A percentile compares a stretch with the other conserved stretches of the same genome.
These are phyloP conservation scores for Drosophila dives DNA, from an alignment of 2,888 invertebrate species.

Conservation along the genomic window DNA sequence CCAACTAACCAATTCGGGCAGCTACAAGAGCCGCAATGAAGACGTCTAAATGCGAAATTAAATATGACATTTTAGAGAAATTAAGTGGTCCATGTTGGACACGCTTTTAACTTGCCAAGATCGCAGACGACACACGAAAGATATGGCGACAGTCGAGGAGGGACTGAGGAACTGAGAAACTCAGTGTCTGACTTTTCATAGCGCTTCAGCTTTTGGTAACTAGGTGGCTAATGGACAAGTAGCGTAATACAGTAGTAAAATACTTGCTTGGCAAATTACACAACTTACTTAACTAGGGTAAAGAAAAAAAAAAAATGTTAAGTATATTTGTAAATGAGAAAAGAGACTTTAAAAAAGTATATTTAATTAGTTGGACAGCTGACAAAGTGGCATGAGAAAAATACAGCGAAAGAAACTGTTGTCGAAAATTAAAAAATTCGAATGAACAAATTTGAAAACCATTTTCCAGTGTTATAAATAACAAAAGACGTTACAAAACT, in stretches of 20 bases:
- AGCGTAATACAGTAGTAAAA: conserved; percentile 42
- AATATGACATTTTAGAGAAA: conserved; percentile 74
- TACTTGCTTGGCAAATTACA: conserved; percentile 40
- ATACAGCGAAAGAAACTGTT: not conserved
- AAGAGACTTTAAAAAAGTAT: not conserved
- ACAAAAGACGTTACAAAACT: not conserved
- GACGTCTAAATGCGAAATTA: conserved; percentile 78
- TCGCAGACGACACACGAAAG: conserved; percentile 30
- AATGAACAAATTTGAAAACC: not conserved
- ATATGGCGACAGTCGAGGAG: conserved; percentile 6
- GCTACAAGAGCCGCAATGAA: conserved; percentile 62
- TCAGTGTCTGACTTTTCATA: conserved; percentile 4
- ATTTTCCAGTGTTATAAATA: not conserved
- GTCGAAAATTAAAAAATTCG: not conserved
- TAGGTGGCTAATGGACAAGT: conserved; percentile 39
- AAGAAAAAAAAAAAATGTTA: not conserved
- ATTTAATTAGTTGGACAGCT: not conserved
- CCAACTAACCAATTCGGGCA: conserved; percentile 25
- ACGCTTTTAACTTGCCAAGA: conserved; percentile 57
- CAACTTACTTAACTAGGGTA: conserved; percentile 12
- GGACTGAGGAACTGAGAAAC: conserved; percentile 8
- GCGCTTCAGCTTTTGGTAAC: conserved; percentile 32
- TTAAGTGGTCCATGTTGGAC: conserved; percentile 62
- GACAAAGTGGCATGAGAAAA: not conserved
- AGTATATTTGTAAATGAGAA: not conserved